A percentile compares a stretch with the other conserved stretches of the same genome.
These are phyloP conservation scores for Eristalis pertinax DNA, from an alignment of 2,888 invertebrate genomes.

Conservation along the genomic window DNA sequence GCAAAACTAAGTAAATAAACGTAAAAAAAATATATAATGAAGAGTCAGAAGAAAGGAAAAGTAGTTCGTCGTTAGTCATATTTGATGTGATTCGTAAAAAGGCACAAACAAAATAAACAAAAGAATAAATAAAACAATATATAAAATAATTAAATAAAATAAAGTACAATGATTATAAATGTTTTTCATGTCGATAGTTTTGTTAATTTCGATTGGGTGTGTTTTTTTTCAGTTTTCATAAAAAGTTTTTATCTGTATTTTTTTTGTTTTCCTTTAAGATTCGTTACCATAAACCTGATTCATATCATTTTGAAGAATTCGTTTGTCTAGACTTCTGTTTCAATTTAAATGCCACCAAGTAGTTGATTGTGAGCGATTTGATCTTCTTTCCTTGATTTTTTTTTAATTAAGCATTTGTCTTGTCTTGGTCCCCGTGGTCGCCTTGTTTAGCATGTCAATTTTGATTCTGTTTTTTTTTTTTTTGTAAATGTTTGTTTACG, in stretches of 20 bases:
- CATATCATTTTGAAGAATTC: constrained; percentile 7
- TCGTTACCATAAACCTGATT: constrained; percentile 69
- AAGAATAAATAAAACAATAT: constrained; percentile 9
- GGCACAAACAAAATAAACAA: constrained; percentile 21
- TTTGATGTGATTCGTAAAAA: constrained; percentile 51
- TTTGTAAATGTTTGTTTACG: not conserved
- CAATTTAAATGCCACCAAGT: constrained; percentile 64
- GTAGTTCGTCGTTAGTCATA: constrained; percentile 52
- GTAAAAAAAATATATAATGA: not conserved
- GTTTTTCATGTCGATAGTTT: constrained; percentile 56
- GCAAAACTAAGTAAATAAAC: not conserved
- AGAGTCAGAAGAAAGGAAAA: constrained; percentile 27
- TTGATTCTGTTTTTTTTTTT: constrained; percentile 25
- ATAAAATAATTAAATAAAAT: constrained; percentile 28
- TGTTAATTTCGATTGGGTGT: constrained; percentile 52
- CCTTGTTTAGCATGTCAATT: constrained; percentile 7
- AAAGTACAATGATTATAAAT: constrained; percentile 24
- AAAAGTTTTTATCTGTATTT: constrained; percentile 1
- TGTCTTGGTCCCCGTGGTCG: constrained; percentile 12
- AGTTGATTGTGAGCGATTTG: constrained; percentile 19
- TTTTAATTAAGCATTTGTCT: constrained; percentile 21
- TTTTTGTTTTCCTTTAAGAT: constrained; percentile 23
- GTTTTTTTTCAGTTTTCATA: constrained; percentile 18
- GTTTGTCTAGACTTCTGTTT: constrained; percentile 3
- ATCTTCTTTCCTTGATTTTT: constrained; percentile 26